phyloP scores from a whole-genome alignment of 1,140 invertebrate genomes.

The Harlomillsia oculata region DNA sequence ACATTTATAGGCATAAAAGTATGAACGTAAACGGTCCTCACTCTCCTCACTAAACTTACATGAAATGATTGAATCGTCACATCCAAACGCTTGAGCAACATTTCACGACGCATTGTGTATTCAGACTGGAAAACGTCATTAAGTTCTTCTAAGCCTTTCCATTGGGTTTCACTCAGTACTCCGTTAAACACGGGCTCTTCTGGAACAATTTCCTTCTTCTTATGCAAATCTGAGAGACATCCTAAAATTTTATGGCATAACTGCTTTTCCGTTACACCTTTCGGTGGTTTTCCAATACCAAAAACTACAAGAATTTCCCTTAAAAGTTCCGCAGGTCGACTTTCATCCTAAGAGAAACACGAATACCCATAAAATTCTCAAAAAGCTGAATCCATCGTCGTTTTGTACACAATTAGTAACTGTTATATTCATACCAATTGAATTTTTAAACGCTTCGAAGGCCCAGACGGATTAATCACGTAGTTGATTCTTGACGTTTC shows the following conservation, averaged over 20 bases:
- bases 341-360: slow-evolving; percentile 57
- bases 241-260: slow-evolving; percentile 66
- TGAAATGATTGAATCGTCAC: slow-evolving; percentile 89
- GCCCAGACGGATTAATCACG: slow-evolving; percentile 50
- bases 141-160: slow-evolving; percentile 61
- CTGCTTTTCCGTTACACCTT: slow-evolving; percentile 61
- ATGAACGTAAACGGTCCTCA: not conserved
- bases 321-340: slow-evolving; percentile 62
- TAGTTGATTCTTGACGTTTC: slow-evolving; percentile 66
- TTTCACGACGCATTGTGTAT: slow-evolving; percentile 71
- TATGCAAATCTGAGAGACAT: slow-evolving; percentile 42
- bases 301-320: slow-evolving; percentile 65
- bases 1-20: slow-evolving; percentile 6
- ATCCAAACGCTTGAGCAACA: slow-evolving; percentile 80
- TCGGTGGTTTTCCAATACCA: slow-evolving; percentile 73
- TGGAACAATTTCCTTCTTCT: slow-evolving; percentile 39
- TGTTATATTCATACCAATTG: slow-evolving; percentile 44
- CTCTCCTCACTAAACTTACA: slow-evolving; percentile 40
- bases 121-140: slow-evolving; percentile 54
- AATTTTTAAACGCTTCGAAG: slow-evolving; percentile 42
- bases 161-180: slow-evolving; percentile 65
- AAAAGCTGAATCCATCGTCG: slow-evolving; percentile 7
- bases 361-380: not conserved
- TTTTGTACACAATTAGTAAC: not conserved
- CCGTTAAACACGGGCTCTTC: slow-evolving; percentile 69